Evolutionary conservation across 2,113 vertebrate species (phyloP).

Genomic region (Lepus timidus): DNA sequence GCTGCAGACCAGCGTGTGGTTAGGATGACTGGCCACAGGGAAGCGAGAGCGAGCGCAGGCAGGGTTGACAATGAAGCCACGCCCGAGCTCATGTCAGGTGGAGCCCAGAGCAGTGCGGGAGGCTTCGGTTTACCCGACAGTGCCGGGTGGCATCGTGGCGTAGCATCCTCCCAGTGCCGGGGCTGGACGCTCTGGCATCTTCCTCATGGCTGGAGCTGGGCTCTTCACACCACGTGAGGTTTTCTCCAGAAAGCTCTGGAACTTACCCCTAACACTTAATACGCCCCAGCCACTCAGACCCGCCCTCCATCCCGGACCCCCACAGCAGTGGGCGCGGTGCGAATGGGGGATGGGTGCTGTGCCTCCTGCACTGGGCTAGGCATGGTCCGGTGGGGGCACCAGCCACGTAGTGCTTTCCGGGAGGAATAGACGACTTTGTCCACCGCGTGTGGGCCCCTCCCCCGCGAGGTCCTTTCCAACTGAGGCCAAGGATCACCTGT

Average conservation of each 20-base stretch:
- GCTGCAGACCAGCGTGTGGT: not conserved
- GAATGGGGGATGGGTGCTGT: not conserved
- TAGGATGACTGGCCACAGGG: not conserved
- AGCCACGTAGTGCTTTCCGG: not conserved
- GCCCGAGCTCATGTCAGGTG: not conserved
- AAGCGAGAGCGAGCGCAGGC: not conserved
- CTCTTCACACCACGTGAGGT: not conserved
- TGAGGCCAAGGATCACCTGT: not conserved
- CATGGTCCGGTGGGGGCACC: not conserved
- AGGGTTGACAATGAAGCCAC: not conserved
- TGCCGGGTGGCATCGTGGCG: too few species aligned
- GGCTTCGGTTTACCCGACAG: too few species aligned
- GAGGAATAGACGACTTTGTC: not conserved
- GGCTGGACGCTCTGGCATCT: not conserved
- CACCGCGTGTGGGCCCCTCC: not conserved
- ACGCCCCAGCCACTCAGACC: not conserved
- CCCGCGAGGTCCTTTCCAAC: not conserved
- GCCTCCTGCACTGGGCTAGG: not conserved
- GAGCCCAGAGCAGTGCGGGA: not conserved
- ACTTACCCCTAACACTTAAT: not conserved
- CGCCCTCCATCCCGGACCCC: not conserved
- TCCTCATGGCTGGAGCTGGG: not conserved
- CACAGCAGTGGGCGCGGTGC: rapidly evolving
- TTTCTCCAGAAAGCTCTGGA: not conserved
- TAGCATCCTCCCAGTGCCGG: too few species aligned